These are phyloP conservation scores for Balaeniceps rex DNA, from an alignment of 2,113 vertebrate genomes.

Conservation along the genomic window DNA sequence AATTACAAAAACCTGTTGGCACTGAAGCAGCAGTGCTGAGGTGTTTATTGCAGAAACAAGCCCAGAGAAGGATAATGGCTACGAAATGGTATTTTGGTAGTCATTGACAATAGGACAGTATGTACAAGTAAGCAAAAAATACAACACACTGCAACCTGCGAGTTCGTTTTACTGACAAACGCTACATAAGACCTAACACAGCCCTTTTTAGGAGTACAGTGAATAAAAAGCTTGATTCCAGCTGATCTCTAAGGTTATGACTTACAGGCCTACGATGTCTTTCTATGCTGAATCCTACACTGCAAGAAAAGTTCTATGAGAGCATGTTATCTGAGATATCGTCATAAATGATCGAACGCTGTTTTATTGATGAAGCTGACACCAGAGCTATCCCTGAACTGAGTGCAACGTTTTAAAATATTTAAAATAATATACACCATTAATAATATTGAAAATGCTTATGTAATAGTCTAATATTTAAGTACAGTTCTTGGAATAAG, in stretches of 20 bases:
- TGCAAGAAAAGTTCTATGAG: not conserved
- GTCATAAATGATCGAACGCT: not conserved
- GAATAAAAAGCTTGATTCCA: not conserved
- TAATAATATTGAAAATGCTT: not conserved
- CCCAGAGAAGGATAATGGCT: not conserved
- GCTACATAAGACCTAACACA: not conserved
- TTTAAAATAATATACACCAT: not conserved
- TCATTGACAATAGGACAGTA: not conserved
- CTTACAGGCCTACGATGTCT: fast-evolving
- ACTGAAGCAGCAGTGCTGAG: not conserved
- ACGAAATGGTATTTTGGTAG: not conserved
- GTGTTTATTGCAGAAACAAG: not conserved
- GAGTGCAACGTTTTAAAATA: not conserved
- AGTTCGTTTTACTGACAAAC: not conserved
- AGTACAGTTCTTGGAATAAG: not conserved
- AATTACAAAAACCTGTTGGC: not conserved
- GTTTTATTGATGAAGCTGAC: not conserved
- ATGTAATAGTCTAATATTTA: not conserved
- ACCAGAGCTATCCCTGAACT: not conserved
- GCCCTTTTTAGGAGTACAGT: not conserved
- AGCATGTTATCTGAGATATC: fast-evolving
- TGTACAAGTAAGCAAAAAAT: not conserved
- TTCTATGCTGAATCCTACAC: not conserved
- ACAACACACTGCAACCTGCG: not conserved
- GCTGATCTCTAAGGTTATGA: not conserved